phyloP scores from a whole-genome alignment of 2,888 invertebrate genomes.

The Cephonodes hylas region DNA sequence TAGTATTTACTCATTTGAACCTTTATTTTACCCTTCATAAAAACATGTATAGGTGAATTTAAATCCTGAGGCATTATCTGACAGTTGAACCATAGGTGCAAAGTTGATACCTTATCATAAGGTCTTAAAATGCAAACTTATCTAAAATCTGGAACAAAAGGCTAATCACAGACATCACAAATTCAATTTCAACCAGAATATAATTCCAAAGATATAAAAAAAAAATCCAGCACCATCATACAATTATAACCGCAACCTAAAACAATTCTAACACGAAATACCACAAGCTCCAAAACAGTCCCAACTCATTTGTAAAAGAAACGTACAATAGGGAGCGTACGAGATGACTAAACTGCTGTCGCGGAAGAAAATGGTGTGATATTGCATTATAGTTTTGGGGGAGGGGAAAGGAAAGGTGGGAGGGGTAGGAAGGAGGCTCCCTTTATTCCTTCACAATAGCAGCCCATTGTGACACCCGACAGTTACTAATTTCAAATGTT shows the following conservation, averaged over 20 bases:
- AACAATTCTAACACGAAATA: not conserved
- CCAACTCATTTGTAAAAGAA: conserved; percentile 54
- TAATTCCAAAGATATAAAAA: too few relatives aligned
- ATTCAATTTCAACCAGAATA: too few relatives aligned
- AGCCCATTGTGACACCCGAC: conserved; percentile 56
- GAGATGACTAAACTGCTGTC: conserved; percentile 47
- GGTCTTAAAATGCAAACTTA: too few relatives aligned
- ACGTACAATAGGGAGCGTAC: conserved; percentile 45
- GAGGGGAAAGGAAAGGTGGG: conserved; percentile 43
- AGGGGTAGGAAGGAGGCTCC: conserved; percentile 42
- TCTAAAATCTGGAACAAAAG: too few relatives aligned
- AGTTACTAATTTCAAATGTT: conserved; percentile 65
- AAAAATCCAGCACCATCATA: too few relatives aligned
- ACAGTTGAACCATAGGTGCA: too few relatives aligned
- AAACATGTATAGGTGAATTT: too few relatives aligned
- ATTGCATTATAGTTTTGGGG: conserved; percentile 55
- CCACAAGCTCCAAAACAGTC: not conserved
- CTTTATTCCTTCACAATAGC: conserved; percentile 57
- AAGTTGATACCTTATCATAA: too few relatives aligned
- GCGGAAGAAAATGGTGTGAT: conserved; percentile 45
- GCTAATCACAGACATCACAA: too few relatives aligned
- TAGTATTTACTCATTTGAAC: too few relatives aligned
- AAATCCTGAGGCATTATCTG: too few relatives aligned
- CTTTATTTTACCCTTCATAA: too few relatives aligned
- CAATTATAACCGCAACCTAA: not conserved